Conservation (phyloP, 2,797 vertebrate species). For the Babyrousa celebensis region DNA sequence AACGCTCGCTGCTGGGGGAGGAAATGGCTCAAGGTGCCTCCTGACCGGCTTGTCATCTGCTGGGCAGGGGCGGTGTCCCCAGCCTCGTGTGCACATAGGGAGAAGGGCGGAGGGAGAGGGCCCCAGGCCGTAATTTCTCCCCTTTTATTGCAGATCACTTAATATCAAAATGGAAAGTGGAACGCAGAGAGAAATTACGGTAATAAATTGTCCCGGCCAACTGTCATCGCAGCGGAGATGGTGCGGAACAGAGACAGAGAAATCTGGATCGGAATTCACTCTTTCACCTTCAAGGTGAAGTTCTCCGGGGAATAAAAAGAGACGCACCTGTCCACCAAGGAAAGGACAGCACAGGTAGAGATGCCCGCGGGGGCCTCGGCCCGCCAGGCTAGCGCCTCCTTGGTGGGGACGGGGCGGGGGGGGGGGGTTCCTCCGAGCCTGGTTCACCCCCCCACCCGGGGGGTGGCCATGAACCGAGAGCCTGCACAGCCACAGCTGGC, state of each 20-base stretch:
- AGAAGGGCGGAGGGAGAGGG: neutral
- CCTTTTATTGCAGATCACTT: neutral
- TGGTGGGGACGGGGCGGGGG: too few species aligned
- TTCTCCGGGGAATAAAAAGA: neutral
- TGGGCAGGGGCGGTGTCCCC: neutral
- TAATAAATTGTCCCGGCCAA: neutral
- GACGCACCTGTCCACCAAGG: neutral
- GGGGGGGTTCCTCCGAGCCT: fast-evolving
- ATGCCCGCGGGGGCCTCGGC: fast-evolving
- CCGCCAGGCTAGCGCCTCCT: neutral
- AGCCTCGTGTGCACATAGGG: neutral
- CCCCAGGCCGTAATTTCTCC: fast-evolving
- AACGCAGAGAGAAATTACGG: fast-evolving
- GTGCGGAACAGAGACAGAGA: fast-evolving
- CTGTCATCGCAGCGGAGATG: too few species aligned
- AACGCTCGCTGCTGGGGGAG: fast-evolving
- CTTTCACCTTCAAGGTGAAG: neutral
- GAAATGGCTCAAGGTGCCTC: neutral
- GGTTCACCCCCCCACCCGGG: fast-evolving
- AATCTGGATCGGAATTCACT: fast-evolving
- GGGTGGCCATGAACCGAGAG: fast-evolving
- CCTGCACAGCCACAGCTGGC: neutral
- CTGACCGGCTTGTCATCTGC: fast-evolving
- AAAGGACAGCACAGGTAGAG: neutral
- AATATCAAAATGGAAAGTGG: neutral